Evolutionary conservation across 2,888 invertebrate genomes (phyloP).

Genomic region (Blomia tropicalis): DNA sequence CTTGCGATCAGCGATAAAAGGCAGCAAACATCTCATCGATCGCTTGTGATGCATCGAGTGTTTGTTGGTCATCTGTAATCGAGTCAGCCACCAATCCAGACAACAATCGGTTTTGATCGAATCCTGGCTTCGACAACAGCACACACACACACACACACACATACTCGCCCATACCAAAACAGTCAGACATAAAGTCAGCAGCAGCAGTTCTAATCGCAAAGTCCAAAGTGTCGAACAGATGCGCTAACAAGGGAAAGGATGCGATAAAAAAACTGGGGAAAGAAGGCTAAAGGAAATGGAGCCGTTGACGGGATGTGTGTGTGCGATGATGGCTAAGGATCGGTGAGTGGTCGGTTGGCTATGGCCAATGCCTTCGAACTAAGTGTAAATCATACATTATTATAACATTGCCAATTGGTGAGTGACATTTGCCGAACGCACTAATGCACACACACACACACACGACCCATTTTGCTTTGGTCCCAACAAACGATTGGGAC

Average conservation of each 20-base stretch:
- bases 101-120: slow-evolving; percentile 6
- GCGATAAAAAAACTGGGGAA: slow-evolving; percentile 12
- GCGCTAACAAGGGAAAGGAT: slow-evolving; percentile 13
- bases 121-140: background rate
- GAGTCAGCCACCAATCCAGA: background rate
- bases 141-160: background rate
- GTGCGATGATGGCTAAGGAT: too few species aligned
- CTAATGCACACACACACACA: too few species aligned
- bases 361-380: too few species aligned
- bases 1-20: slow-evolving; percentile 1
- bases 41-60: background rate
- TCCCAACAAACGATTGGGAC: too few species aligned
- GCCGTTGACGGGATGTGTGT: slow-evolving; percentile 15
- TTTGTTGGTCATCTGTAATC: slow-evolving; percentile 2
- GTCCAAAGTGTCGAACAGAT: slow-evolving; percentile 15
- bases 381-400: too few species aligned
- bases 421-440: too few species aligned
- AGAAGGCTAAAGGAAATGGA: slow-evolving; percentile 12
- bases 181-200: background rate
- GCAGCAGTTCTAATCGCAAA: slow-evolving; percentile 8
- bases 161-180: background rate
- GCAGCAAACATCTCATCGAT: background rate
- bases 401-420: too few species aligned
- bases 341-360: too few species aligned
- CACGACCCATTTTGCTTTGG: too few species aligned